Evolutionary conservation across 2,888 invertebrate genomes (phyloP).

Genomic region (Sialis lutaria): DNA sequence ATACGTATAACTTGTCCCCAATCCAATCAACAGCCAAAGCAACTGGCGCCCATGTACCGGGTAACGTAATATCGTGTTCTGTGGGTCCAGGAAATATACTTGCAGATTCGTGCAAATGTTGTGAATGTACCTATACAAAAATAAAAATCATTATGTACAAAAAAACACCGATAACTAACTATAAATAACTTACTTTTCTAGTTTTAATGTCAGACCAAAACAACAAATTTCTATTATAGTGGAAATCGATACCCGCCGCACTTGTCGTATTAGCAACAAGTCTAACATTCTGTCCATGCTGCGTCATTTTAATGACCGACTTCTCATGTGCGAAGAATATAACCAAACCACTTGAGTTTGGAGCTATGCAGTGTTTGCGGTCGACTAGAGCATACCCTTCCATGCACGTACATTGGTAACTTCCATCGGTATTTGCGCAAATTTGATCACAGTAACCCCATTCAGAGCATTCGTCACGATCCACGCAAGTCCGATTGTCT

Average conservation of each 20-base stretch:
- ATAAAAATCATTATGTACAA: neutral
- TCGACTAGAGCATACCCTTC: conserved; percentile 52
- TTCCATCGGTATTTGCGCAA: conserved; percentile 74
- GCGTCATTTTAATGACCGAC: conserved; percentile 51
- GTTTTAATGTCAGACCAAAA: conserved; percentile 87
- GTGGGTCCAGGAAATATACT: conserved; percentile 27
- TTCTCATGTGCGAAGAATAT: conserved; percentile 55
- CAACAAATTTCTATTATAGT: conserved; percentile 55
- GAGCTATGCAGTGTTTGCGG: conserved; percentile 43
- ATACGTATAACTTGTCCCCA: conserved; percentile 88
- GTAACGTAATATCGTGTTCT: conserved; percentile 50
- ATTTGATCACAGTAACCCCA: conserved; percentile 93
- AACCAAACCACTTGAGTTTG: conserved; percentile 36
- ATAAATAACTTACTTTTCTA: conserved; percentile 44
- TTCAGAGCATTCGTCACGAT: conserved; percentile 80
- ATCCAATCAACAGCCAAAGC: conserved; percentile 94
- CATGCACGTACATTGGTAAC: conserved; percentile 71
- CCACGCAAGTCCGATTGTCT: conserved; percentile 74
- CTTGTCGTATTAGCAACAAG: conserved; percentile 65
- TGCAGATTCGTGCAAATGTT: conserved; percentile 29
- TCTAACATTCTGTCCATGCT: conserved; percentile 41
- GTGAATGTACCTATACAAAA: conserved; percentile 37
- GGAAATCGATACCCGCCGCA: conserved; percentile 74
- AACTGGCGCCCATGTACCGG: conserved; percentile 79
- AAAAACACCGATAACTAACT: neutral